A percentile compares a stretch with the other conserved stretches of the same genome.
Evolutionary conservation across 2,113 vertebrate genomes (phyloP).

Genomic region (Paratilapia polleni): DNA sequence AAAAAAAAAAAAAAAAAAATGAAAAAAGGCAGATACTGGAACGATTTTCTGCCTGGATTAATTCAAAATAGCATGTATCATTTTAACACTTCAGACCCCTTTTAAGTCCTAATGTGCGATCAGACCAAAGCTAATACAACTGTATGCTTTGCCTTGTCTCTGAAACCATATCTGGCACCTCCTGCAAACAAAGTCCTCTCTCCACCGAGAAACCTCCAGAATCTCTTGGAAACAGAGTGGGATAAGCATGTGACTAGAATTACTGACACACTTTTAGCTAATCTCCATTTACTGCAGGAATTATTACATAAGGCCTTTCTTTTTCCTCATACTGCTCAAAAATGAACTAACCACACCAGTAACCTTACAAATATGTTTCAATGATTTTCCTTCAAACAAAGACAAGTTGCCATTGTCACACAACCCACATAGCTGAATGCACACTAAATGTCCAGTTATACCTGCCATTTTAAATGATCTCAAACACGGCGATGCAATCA

Average conservation of each 20-base stretch:
- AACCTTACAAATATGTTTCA: background rate
- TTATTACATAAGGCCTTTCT: conserved; percentile 34
- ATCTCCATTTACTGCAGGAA: conserved; percentile 60
- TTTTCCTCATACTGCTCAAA: background rate
- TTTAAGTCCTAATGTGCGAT: conserved; percentile 24
- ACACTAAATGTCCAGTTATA: background rate
- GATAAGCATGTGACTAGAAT: conserved; percentile 66
- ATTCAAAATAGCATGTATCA: background rate
- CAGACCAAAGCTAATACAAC: conserved; percentile 30
- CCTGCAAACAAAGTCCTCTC: conserved; percentile 63
- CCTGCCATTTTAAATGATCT: background rate
- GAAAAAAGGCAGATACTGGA: background rate
- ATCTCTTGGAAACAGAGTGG: conserved; percentile 45
- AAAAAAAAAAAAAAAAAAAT: background rate
- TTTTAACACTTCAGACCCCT: conserved; percentile 21
- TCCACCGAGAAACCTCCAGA: conserved; percentile 46
- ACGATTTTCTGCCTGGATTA: background rate
- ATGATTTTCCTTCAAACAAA: background rate
- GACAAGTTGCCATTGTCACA: background rate
- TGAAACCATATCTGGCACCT: conserved; percentile 35
- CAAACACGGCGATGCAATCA: background rate
- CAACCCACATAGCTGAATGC: background rate
- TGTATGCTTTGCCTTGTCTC: background rate
- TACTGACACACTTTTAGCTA: conserved; percentile 70
- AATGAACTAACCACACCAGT: background rate